Evolutionary conservation across 2,797 vertebrate species (phyloP), one percentile per base, ranked within the genome.

Genomic region (Sebastes hopkinsi): DNA sequence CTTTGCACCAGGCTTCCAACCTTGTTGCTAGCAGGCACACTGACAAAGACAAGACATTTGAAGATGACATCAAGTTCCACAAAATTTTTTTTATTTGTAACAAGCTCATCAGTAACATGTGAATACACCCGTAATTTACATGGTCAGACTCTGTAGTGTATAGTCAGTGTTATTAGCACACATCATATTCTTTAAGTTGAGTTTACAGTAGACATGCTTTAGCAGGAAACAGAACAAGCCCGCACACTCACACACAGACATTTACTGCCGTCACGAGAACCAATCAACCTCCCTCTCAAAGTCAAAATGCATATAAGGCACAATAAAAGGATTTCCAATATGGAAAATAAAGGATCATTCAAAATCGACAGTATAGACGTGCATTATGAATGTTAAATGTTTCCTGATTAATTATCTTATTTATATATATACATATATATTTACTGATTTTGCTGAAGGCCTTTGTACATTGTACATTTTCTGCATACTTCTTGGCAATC

Each of bases 241-340:
- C 2, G 1, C 20, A 61, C 42, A 56, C 22, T 30, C 54, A 54
- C 12, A 23, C n/a, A 73, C 52, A 71, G 30, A 59, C 13, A 14
- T 70, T 36, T 22, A 18, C 42, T 46, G 13, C 3, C 20, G 18
- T 62, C 12, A 38, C 9, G 27, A 46, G n/a, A 64, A 59, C 34
- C 61, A 27, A 62, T 54, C 13, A 3, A 22, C 46, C 32, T 34
- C 2, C 1, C 1, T 77, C 22, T 59, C 22, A 25, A 61, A 76
- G 34, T 52, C 22, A 38, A 64, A 67, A 88, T 92, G 84, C 90
- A 90, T 84, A 84, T 83, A 86, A 93, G 65, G 85, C 91, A 91
- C 73, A 90, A 84, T 46, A 79, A 1, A 38, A 34, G 38, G 73
- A 38, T 92, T 94, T 94, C 92, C 92, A 93, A n/a, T 94, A 86